Conservation (phyloP, 1,140 invertebrate genomes). For the Drosophila ficusphila region DNA sequence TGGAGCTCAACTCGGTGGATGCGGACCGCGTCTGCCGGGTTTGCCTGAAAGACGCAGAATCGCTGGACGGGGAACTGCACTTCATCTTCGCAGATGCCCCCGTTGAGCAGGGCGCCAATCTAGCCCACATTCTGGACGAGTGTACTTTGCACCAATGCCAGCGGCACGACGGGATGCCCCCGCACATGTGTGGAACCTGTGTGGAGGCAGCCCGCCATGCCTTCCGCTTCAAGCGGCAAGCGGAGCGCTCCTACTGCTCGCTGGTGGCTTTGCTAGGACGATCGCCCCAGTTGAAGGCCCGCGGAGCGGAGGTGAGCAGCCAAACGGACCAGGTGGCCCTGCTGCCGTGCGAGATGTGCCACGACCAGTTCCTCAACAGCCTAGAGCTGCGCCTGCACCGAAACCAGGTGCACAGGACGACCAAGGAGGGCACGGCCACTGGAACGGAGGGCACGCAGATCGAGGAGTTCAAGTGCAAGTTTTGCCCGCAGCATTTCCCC, state of each 20-base stretch:
- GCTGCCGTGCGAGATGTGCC: conserved; percentile 70
- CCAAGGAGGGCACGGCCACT: conserved; percentile 1
- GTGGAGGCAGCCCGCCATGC: conserved; percentile 64
- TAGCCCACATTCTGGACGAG: conserved; percentile 71
- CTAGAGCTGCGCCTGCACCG: conserved; percentile 66
- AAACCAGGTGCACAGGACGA: conserved; percentile 37
- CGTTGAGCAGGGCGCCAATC: conserved; percentile 57
- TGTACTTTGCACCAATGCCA: conserved; percentile 70
- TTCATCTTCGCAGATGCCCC: conserved; percentile 73
- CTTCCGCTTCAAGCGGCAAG: conserved; percentile 67
- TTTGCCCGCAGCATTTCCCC: conserved; percentile 60
- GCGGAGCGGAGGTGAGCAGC: conserved; percentile 54
- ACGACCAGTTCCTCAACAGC: conserved; percentile 64
- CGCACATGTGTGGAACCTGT: conserved; percentile 66
- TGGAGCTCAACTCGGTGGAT: conserved; percentile 47
- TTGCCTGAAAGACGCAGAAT: conserved; percentile 63
- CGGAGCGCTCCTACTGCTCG: conserved; percentile 68
- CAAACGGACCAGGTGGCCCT: conserved; percentile 69
- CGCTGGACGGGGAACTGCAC: conserved; percentile 47
- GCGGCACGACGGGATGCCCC: conserved; percentile 62
- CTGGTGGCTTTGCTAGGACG: conserved; percentile 53
- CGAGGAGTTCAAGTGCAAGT: conserved; percentile 58
- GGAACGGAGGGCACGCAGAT: neutral
- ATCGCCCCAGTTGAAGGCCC: conserved; percentile 19
- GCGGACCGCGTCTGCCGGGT: conserved; percentile 70